These are phyloP conservation scores for Falco rusticolus DNA, from an alignment of 2,797 vertebrate genomes.

Conservation along the genomic window DNA sequence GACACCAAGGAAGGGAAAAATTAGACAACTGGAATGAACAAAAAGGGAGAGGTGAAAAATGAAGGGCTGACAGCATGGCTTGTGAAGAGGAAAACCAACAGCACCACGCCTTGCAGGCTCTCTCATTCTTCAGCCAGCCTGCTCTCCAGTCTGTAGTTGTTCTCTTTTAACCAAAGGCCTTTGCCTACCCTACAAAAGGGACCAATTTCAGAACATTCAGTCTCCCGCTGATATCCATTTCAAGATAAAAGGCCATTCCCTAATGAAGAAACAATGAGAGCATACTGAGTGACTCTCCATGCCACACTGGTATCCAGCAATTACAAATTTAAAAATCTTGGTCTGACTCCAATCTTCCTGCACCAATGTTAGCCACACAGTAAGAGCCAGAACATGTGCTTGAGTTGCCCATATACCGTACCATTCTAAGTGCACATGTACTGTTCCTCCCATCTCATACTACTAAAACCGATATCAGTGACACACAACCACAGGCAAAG, in stretches of 20 bases:
- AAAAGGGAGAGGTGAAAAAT: background rate
- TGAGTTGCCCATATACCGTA: background rate
- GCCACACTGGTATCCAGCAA: background rate
- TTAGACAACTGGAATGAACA: background rate
- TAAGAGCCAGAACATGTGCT: background rate
- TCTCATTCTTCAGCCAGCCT: background rate
- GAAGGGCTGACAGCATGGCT: background rate
- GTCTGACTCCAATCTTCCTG: background rate
- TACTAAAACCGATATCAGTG: background rate
- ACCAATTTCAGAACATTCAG: background rate
- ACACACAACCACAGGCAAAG: background rate
- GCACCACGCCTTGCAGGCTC: accelerated
- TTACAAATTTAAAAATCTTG: background rate
- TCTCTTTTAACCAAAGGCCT: background rate
- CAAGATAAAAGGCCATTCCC: background rate
- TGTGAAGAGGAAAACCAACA: background rate
- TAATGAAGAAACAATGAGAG: background rate
- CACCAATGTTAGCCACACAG: background rate
- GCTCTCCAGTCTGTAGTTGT: background rate
- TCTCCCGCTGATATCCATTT: background rate
- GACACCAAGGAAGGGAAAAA: background rate
- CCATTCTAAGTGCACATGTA: background rate
- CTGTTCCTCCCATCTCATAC: background rate
- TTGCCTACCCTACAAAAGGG: background rate
- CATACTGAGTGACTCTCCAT: background rate